Base-by-base conservation (phyloP, 2,888 invertebrate species). In the Cryptus viduatorius region DNA sequence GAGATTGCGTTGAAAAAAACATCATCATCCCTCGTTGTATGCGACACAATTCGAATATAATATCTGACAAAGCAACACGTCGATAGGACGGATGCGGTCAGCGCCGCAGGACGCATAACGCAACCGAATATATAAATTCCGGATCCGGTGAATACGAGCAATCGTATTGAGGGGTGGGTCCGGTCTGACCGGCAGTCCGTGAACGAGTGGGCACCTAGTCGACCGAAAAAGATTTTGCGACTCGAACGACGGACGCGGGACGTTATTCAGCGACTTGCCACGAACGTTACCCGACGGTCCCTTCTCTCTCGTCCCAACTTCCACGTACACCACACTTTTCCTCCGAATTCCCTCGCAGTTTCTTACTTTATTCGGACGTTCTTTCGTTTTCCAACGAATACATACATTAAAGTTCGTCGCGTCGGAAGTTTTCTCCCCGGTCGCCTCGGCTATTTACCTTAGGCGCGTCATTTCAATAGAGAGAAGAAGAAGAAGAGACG, bases 141-240 rank as follows among this genome's bases (percentile, higher is more conserved):
- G 72, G 69, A 82, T 67, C n/a, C n/a, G 79, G 73, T 69, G 77
- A 84, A 84, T 82, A 79, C 73, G 68, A 73, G 67, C 68, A 81
- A 76, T 69, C 61, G 24, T 61, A 82, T 72, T 68, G 72, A 10
- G 65, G 77, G 56, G 71, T 48, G 56, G 77, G 59, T 73, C 77
- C 68, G 82, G 82, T 73, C 78, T 68, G 82, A 76, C 79, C 69
- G 82, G 79, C 79, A 61, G 79, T 76, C 75, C 79, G 82, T 79
- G 73, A 79, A 78, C 82, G 84, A 80, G 86, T 86, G 78, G 78
- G 78, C 59, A 86, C 82, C 82, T 79, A 86, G 86, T 86, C 71
- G 79, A 86, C 73, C 72, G 85, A 85, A 67, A 82, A 79, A 79
- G 79, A 84, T 83, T 85, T 86, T 78, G 71, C 80, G 80, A 83